Percentiles rank a stretch among this genome's conserved stretches.
Conservation (phyloP, 2,888 invertebrate species). For the Deilephila elpenor region DNA sequence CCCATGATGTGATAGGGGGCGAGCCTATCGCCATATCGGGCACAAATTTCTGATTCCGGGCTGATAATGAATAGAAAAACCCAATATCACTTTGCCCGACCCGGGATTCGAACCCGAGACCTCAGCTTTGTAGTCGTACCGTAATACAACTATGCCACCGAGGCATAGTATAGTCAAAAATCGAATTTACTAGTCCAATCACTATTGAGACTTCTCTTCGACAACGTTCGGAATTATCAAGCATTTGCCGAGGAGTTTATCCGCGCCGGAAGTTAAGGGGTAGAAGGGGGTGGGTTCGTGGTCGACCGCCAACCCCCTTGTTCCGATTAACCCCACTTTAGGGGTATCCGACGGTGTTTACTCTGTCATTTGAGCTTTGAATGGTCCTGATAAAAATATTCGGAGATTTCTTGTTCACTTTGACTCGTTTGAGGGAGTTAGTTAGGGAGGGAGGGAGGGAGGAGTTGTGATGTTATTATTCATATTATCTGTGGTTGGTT, state of each 20-base stretch:
- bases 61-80: too few relatives aligned
- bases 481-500: too few relatives aligned
- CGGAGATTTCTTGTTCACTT: not conserved
- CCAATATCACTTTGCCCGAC: too few relatives aligned
- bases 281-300: not conserved
- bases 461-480: not conserved
- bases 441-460: too few relatives aligned
- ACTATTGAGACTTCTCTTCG: not conserved
- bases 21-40: too few relatives aligned
- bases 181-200: not conserved
- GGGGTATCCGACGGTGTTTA: slow-evolving; percentile 9
- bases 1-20: too few relatives aligned
- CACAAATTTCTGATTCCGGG: too few relatives aligned
- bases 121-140: too few relatives aligned
- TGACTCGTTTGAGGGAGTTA: not conserved
- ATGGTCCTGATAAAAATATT: not conserved
- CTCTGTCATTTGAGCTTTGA: slow-evolving; percentile 2
- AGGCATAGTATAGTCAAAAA: not conserved
- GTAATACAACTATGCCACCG: too few relatives aligned
- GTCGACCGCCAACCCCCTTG: slow-evolving; percentile 5
- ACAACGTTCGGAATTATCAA: not conserved
- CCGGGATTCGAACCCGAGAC: too few relatives aligned
- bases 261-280: not conserved
- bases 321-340: slow-evolving; percentile 30
- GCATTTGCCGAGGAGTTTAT: slow-evolving; percentile 8